Percentiles rank a stretch among this genome's conserved stretches.
Conservation (phyloP, 1,140 invertebrate genomes). For the Polypedilum pembai region DNA sequence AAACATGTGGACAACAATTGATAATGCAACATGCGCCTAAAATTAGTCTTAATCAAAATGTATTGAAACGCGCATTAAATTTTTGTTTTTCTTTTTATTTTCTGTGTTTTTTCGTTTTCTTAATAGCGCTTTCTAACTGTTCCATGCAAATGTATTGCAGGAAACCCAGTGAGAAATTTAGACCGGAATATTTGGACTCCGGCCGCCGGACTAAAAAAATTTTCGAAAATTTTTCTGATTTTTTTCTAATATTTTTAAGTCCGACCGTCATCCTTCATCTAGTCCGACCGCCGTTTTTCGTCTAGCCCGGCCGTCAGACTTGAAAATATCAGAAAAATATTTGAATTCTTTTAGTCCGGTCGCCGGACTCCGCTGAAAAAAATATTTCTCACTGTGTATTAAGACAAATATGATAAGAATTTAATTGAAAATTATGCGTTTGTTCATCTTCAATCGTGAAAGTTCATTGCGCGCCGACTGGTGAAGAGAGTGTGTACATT, state of each 20-base stretch:
- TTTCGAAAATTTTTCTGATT: no score
- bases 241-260: no score
- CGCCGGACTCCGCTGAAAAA: no score
- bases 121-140: neutral
- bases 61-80: neutral
- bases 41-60: no score
- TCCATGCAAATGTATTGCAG: neutral
- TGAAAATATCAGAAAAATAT: neutral
- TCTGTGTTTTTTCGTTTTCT: neutral
- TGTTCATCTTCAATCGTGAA: neutral
- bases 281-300: no score
- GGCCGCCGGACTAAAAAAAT: no score
- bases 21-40: no score
- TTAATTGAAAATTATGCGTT: slow-evolving; percentile 24
- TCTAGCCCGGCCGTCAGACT: neutral
- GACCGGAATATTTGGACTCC: no score
- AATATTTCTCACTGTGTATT: no score
- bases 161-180: no score
- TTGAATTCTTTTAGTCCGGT: no score
- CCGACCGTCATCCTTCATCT: no score
- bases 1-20: neutral
- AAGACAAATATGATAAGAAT: slow-evolving; percentile 15
- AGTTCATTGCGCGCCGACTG: slow-evolving; percentile 10
- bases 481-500: neutral
- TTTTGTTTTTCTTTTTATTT: neutral